These are phyloP conservation scores for Hormiphora californensis DNA, from an alignment of 37 sponge, comb jelly and placozoan species.

Conservation along the genomic window DNA sequence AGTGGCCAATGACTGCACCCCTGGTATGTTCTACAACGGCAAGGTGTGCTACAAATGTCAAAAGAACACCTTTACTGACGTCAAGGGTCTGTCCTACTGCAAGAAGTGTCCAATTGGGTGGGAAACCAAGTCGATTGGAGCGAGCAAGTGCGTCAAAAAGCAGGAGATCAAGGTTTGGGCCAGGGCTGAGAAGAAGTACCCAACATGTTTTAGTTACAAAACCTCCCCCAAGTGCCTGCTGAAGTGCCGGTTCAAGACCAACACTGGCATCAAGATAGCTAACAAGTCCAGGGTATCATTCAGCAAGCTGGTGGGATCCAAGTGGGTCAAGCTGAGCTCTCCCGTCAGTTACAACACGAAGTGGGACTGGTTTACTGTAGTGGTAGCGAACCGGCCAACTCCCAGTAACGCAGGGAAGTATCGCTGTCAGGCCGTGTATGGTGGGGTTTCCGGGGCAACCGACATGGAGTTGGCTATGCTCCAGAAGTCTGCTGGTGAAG, in stretches of 20 bases:
- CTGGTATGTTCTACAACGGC: neutral
- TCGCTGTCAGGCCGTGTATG: neutral
- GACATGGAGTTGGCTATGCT: too few species aligned
- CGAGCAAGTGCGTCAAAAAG: neutral
- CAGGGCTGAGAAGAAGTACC: neutral
- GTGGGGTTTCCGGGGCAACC: neutral
- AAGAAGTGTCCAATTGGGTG: neutral
- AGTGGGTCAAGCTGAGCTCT: neutral
- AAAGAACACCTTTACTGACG: neutral
- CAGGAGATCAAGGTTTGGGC: neutral
- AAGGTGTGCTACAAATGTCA: neutral
- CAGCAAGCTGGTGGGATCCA: neutral
- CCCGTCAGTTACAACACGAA: neutral
- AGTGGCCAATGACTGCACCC: neutral
- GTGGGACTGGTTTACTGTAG: neutral
- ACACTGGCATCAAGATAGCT: neutral
- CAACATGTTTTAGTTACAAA: neutral
- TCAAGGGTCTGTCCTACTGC: neutral
- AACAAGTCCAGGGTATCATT: neutral
- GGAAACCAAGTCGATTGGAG: neutral
- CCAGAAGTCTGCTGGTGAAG: too few species aligned
- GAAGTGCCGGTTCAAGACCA: constrained; percentile 9
- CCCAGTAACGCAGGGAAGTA: neutral
- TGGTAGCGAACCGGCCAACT: neutral
- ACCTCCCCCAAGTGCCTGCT: neutral